Percentiles rank a stretch among this genome's conserved stretches.
Conservation (phyloP, 2,797 vertebrate genomes). For the Phataginus tetradactyla region DNA sequence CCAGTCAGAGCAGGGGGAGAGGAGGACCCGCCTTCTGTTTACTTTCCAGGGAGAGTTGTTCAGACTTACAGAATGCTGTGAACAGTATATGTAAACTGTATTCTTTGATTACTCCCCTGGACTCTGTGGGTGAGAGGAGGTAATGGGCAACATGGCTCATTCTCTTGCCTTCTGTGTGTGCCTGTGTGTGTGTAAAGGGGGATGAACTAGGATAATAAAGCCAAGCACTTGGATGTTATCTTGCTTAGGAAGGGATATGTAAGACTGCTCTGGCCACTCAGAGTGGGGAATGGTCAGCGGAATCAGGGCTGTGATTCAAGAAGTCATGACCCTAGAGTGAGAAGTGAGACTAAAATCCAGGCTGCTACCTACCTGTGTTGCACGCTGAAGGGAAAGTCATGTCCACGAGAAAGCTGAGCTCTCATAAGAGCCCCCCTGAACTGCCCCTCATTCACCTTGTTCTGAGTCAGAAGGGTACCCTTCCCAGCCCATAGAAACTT, state of each 20-base stretch:
- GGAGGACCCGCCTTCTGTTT: not conserved
- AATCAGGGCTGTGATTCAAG: not conserved
- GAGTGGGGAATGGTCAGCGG: not conserved
- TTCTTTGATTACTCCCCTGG: not conserved
- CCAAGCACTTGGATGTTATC: not conserved
- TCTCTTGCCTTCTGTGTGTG: not conserved
- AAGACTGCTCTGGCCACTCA: not conserved
- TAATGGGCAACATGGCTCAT: not conserved
- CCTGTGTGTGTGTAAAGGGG: not conserved
- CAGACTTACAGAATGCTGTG: not conserved
- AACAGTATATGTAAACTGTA: not conserved
- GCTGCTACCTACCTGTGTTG: not conserved
- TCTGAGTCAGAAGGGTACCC: not conserved
- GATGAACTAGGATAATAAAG: not conserved
- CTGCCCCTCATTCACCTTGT: not conserved
- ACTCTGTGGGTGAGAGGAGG: not conserved
- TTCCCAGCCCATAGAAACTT: not conserved
- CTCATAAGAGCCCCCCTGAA: not conserved
- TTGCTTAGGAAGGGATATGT: not conserved
- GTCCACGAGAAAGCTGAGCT: not conserved
- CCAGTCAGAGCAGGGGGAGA: not conserved
- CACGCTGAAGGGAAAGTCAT: not conserved
- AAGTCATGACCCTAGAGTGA: not conserved
- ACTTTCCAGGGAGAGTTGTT: not conserved
- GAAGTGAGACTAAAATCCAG: not conserved